A percentile compares a stretch with the other conserved stretches of the same genome.
These are phyloP conservation scores for Amiota mariae DNA, from an alignment of 2,888 invertebrate species.

Conservation along the genomic window DNA sequence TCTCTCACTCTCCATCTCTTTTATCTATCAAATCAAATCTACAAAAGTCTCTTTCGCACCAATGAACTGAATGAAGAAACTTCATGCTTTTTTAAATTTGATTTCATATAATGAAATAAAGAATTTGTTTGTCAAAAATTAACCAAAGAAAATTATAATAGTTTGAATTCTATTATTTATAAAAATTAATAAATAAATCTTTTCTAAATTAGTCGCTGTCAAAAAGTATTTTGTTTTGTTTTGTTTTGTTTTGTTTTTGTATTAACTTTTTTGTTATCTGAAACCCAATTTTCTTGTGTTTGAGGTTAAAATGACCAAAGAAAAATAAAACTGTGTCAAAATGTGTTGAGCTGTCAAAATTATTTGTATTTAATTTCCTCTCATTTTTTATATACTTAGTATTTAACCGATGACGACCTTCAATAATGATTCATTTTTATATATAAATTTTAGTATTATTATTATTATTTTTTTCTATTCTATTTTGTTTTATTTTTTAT, in stretches of 20 bases:
- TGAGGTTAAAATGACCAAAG: neutral
- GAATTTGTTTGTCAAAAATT: no score
- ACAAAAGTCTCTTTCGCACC: neutral
- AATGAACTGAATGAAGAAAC: neutral
- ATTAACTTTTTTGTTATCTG: conserved; percentile 7
- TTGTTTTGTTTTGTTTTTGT: conserved; percentile 12
- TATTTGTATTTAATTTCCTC: conserved; percentile 13
- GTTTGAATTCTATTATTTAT: no score
- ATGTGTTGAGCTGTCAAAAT: neutral
- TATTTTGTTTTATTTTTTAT: neutral
- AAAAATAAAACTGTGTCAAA: no score
- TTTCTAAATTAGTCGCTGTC: conserved; percentile 19
- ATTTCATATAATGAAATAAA: no score
- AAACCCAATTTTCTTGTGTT: neutral
- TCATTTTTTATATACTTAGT: neutral
- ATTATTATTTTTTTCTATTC: no score
- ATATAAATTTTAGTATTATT: neutral
- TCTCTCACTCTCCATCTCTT: no score
- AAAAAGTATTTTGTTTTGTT: conserved; percentile 5
- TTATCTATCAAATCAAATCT: no score
- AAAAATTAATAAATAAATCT: no score
- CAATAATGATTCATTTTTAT: conserved; percentile 14
- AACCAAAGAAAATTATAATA: no score
- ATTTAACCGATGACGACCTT: neutral
- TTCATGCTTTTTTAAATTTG: no score